phyloP scores from a whole-genome alignment of 2,113 vertebrate genomes.

The Anolis carolinensis region DNA sequence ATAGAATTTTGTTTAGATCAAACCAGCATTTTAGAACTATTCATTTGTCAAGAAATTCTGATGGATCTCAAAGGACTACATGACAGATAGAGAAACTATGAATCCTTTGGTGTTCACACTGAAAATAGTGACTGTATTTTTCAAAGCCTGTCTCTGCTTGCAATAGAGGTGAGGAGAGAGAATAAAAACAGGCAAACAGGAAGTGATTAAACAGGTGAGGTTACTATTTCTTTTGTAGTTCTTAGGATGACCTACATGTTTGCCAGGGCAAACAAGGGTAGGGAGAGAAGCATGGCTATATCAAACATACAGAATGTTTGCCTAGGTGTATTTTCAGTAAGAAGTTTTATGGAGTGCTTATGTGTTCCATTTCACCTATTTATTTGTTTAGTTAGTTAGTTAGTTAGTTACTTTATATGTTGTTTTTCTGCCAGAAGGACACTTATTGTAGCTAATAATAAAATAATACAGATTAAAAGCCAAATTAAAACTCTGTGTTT shows the following conservation, averaged over 20 bases:
- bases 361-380: not conserved
- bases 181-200: not conserved
- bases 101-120: not conserved
- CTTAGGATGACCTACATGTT: not conserved
- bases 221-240: not conserved
- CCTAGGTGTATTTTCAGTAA: not conserved
- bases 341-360: too few relatives aligned
- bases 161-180: not conserved
- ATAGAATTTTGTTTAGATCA: not conserved
- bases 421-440: too few relatives aligned
- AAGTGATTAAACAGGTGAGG: slow-evolving; percentile 1
- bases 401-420: too few relatives aligned
- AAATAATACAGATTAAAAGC: too few relatives aligned
- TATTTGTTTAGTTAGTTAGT: too few relatives aligned
- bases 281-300: not conserved
- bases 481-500: too few relatives aligned
- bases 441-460: too few relatives aligned
- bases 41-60: not conserved
- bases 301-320: not conserved
- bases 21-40: not conserved
- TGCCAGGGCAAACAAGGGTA: slow-evolving; percentile 24
- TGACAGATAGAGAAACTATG: not conserved
- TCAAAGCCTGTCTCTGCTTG: not conserved
- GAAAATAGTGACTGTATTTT: not conserved
- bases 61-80: not conserved